These are phyloP conservation scores for Capitulum mitella DNA, from an alignment of 2,888 invertebrate genomes.

Conservation along the genomic window DNA sequence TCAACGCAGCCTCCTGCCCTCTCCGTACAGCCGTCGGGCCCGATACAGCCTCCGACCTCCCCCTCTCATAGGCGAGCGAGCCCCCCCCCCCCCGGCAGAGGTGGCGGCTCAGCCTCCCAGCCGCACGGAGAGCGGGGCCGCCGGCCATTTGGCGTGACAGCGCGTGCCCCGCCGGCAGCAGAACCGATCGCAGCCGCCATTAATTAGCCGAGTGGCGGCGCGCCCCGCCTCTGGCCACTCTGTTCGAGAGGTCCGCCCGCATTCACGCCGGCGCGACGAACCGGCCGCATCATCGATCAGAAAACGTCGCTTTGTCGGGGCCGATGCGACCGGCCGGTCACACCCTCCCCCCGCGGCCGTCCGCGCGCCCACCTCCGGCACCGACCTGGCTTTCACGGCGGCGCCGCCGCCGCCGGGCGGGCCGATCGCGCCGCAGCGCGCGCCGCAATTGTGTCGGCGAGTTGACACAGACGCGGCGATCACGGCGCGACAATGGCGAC, in stretches of 20 bases:
- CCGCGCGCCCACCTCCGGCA: neutral
- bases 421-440: neutral
- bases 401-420: neutral
- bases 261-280: neutral
- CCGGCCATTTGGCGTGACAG: no score
- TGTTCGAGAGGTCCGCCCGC: neutral
- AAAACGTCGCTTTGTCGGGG: neutral
- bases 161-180: neutral
- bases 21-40: no score
- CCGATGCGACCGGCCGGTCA: neutral
- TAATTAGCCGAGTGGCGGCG: conserved; percentile 1
- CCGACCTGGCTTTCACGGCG: no score
- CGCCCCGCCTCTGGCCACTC: neutral
- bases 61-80: no score
- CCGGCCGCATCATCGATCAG: neutral
- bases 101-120: no score
- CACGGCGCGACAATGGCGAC: neutral
- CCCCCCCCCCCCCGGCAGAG: no score
- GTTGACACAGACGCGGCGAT: conserved; percentile 22
- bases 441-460: conserved; percentile 12
- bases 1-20: no score
- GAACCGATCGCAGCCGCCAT: neutral
- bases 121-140: no score
- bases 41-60: no score
- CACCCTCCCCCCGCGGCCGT: neutral